Evolutionary conservation across 2,797 vertebrate species (phyloP), one percentile per base, ranked within the genome.

Genomic region (Pseudocheirus occidentalis): DNA sequence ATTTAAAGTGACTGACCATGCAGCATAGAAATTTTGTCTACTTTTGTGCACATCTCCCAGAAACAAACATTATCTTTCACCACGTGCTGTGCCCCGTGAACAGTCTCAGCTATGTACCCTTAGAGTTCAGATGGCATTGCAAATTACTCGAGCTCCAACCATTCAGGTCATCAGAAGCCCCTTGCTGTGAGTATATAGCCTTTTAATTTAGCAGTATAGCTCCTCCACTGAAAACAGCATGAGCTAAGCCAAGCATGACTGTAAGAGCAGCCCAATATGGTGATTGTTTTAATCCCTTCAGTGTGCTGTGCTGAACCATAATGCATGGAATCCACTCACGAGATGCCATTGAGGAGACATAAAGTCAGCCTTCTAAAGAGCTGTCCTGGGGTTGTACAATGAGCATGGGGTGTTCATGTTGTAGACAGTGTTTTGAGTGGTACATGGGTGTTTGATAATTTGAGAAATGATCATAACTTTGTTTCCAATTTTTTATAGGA

Each of bases 181-280:
- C 95, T 96, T 0, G 87, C 97, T 96, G 96, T 81, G 97, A 95
- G 92, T 95, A n/a, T 92, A 95, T 59, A 98, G 97, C 95, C 95
- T 98, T 98, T 97, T 97, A 96, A 97, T 97, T 98, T 97, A 96
- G 94, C 96, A 96, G 95, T 98, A 91, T 0, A 9, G 66, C 95
- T 93, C 96, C 96, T 96, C 95, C 55, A 94, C 95, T 92, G 97
- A 97, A 97, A 97, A 96, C 95, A 97, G 97, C 95, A 89, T 16
- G 94, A 96, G 92, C 91, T 95, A 94, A 92, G 91, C 90, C 92
- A 96, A 96, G 95, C 91, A 46, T 73, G 95, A 93, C 95, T 92
- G 1, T 95, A 95, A 97, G 93, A 91, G 95, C 96, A 97, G 97
- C 92, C 94, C 94, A 97, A 91, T 55, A 57, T 94, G 96, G 95